A percentile compares a stretch with the other conserved stretches of the same genome.
Evolutionary conservation across 2,113 vertebrate species (phyloP).

Genomic region (Phaethornis superciliosus): DNA sequence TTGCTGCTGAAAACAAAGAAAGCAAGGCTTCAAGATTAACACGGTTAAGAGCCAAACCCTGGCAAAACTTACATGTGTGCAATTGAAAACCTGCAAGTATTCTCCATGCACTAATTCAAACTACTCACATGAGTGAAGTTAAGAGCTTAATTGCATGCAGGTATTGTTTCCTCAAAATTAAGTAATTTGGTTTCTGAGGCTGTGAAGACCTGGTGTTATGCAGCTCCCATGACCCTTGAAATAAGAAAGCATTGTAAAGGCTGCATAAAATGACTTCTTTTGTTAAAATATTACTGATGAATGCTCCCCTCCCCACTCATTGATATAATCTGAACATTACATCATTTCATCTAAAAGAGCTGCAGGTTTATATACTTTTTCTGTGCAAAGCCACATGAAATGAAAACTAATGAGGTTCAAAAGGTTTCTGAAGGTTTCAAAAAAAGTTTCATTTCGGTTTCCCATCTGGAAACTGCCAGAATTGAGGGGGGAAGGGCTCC

Average conservation of each 20-base stretch:
- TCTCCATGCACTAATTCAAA: slow-evolving; percentile 34
- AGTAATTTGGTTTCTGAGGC: slow-evolving; percentile 46
- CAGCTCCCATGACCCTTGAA: slow-evolving; percentile 64
- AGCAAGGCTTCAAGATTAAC: slow-evolving; percentile 34
- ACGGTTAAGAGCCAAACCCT: background rate
- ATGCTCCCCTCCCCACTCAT: background rate
- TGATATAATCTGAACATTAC: slow-evolving; percentile 16
- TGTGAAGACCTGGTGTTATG: slow-evolving; percentile 58
- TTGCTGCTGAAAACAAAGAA: slow-evolving; percentile 42
- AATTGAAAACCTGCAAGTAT: slow-evolving; percentile 22
- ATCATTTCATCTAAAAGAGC: slow-evolving; percentile 49
- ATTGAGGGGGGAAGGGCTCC: slow-evolving; percentile 3
- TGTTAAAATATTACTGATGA: slow-evolving; percentile 46
- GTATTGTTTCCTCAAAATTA: slow-evolving; percentile 65
- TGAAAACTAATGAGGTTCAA: slow-evolving; percentile 66
- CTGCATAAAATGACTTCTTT: slow-evolving; percentile 58
- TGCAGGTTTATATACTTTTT: slow-evolving; percentile 50
- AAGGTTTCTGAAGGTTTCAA: slow-evolving; percentile 51
- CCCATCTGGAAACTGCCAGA: slow-evolving; percentile 54
- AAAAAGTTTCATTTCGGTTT: slow-evolving; percentile 50
- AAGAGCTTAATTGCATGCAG: slow-evolving; percentile 57
- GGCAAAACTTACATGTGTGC: slow-evolving; percentile 52
- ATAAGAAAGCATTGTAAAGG: slow-evolving; percentile 59
- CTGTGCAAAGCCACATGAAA: slow-evolving; percentile 49
- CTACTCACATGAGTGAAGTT: slow-evolving; percentile 57